Evolutionary conservation across 2,113 vertebrate genomes (phyloP).

Genomic region (Pogonocichla stellata): DNA sequence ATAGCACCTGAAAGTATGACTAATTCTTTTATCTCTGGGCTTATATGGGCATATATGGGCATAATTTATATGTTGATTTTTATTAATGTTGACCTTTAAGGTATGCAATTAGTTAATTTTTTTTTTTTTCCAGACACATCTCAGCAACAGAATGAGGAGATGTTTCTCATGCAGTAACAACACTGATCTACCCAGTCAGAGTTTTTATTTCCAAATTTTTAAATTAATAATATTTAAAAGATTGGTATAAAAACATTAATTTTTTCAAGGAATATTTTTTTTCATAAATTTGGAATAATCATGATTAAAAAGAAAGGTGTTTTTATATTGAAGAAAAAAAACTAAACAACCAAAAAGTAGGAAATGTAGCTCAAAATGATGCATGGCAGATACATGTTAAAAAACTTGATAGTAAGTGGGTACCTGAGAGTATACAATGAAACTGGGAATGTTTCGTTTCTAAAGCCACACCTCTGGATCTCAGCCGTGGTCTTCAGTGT

Average conservation of each 20-base stretch:
- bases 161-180: neutral
- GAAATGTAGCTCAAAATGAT: neutral
- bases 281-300: neutral
- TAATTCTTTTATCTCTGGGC: slow-evolving; percentile 17
- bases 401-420: neutral
- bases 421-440: neutral
- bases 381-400: neutral
- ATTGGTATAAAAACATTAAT: neutral
- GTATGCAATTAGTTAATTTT: slow-evolving; percentile 16
- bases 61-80: slow-evolving; percentile 48
- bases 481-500: neutral
- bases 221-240: neutral
- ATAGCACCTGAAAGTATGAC: neutral
- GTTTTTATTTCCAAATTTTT: neutral
- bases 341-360: neutral
- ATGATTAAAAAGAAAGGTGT: neutral
- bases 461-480: neutral
- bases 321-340: neutral
- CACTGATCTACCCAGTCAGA: neutral
- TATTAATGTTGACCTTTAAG: slow-evolving; percentile 46
- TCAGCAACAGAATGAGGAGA: neutral
- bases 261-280: neutral
- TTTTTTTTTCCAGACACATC: neutral
- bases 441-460: neutral
- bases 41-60: neutral